Base-by-base conservation (phyloP, 2,113 vertebrate species). In the Charina bottae region DNA sequence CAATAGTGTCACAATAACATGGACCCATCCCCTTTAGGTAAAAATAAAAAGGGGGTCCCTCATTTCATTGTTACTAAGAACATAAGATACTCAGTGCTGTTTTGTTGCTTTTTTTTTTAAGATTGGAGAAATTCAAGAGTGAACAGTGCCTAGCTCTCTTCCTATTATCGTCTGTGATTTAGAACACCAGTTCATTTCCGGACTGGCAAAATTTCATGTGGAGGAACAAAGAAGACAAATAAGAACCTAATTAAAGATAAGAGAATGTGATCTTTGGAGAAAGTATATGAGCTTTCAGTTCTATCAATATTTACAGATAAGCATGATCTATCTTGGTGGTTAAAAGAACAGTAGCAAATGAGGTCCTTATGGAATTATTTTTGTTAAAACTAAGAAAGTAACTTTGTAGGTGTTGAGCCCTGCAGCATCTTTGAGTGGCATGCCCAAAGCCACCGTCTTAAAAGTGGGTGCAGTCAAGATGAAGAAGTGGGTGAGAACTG, bases 161-260 rank as follows among this genome's bases (percentile, higher is more conserved):
- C 53, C 53, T 72, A 37, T 72, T 91, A 86, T 55, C 15, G 33
- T 68, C 23, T 91, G 23, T 72, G 46, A 55, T 72, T 87, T 87
- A 91, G 53, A 87, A 87, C 59, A 87, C 60, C 49, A 53, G 21
- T 91, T 54, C 53, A 68, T 87, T 91, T 68, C 84, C 60, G 28
- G n/a, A 91, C 72, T 91, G 84, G 68, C 33, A 68, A 85, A 46
- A 56, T 90, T 90, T 64, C 46, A 54, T 90, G 83, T 72, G 53
- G 54, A 62, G 49, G 90, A 91, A 91, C 62, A 91, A 55, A 62
- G n/a, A 68, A 42, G 86, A 87, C 64, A 85, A 53, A 68, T 56
- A 37, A 56, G n/a, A 64, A 91, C 42, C 59, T 56, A 91, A 87
- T 91, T 91, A 91, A 91, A 91, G n/a, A 91, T 90, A 91, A 68